Percentiles rank a stretch among this genome's conserved stretches.
Conservation (phyloP, 2,888 invertebrate species). For the Entomobrya proxima region DNA sequence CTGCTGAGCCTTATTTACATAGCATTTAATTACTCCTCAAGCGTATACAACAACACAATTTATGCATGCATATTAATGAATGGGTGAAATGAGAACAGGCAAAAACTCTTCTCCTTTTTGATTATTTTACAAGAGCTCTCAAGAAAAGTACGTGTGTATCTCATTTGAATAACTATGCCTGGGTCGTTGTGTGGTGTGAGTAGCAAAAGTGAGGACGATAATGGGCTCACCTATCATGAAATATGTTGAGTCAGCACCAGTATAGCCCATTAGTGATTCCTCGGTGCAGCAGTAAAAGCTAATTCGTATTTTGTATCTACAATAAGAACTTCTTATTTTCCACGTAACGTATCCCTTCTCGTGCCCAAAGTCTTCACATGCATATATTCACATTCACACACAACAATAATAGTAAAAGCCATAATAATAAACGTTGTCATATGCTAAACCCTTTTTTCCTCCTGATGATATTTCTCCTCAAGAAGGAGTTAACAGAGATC, state of each 20-base stretch:
- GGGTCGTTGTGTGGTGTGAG: neutral
- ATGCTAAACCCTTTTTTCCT: neutral
- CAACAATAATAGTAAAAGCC: slow-evolving; percentile 17
- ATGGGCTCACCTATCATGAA: slow-evolving; percentile 53
- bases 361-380: neutral
- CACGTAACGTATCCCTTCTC: neutral
- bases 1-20: slow-evolving; percentile 48
- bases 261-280: slow-evolving; percentile 35
- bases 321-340: neutral
- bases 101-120: neutral
- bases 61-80: slow-evolving; percentile 53
- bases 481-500: slow-evolving; percentile 57
- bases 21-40: slow-evolving; percentile 49
- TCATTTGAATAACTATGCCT: neutral
- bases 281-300: neutral
- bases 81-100: slow-evolving; percentile 20
- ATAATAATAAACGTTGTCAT: neutral
- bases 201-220: neutral
- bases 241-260: slow-evolving; percentile 60
- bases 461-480: neutral
- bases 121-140: neutral
- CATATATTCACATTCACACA: neutral
- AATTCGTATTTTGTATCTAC: slow-evolving; percentile 1
- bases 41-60: slow-evolving; percentile 10
- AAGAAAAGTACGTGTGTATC: neutral